Evolutionary conservation across 2,888 invertebrate species (phyloP), one percentile per base, ranked within the genome.

Genomic region (Plebejus anna): DNA sequence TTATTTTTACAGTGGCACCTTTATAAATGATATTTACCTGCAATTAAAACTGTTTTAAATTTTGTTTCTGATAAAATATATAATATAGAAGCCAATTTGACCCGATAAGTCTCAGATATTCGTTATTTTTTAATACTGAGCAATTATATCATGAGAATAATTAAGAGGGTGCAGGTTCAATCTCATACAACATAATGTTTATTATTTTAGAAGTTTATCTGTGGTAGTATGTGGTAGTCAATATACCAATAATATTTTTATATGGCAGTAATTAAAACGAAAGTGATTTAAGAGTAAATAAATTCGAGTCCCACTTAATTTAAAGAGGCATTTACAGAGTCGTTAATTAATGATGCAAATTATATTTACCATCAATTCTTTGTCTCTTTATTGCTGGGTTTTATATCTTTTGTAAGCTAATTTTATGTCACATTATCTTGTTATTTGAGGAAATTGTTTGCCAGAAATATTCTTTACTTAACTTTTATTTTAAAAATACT

Each of bases 291-390:
- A 66, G 66, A 66, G 32, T 66, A 32, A 66, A 66, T 42, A 38
- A 71, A 71, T 71, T 71, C n/a, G 42, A 71, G 70, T 71, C n/a
- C 38, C 22, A 32, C 32, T 13, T 66, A 16, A 32, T 32, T 71
- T 42, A 36, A 71, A 42, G 42, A 71, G 70, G 36, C 7, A 22
- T 71, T 70, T 42, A 42, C 42, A 42, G n/a, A 38, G 42, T 71
- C 70, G 9, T 42, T 71, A 71, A 71, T 71, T 71, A 22, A 38
- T 71, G 7, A 71, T 71, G 42, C 42, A 70, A 70, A 70, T 70
- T 70, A 42, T 42, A n/a, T 42, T 42, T 9, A 42, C 42, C 70
- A 71, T 71, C 22, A 71, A 38, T n/a, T 42, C 16, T 36, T 71
- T 42, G 42, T 71, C 42, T 5, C n/a, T 71, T 71, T 4, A 71